A percentile compares a stretch with the other conserved stretches of the same genome.
phyloP scores from a whole-genome alignment of 2,113 vertebrate species.

The Piaya cayana region DNA sequence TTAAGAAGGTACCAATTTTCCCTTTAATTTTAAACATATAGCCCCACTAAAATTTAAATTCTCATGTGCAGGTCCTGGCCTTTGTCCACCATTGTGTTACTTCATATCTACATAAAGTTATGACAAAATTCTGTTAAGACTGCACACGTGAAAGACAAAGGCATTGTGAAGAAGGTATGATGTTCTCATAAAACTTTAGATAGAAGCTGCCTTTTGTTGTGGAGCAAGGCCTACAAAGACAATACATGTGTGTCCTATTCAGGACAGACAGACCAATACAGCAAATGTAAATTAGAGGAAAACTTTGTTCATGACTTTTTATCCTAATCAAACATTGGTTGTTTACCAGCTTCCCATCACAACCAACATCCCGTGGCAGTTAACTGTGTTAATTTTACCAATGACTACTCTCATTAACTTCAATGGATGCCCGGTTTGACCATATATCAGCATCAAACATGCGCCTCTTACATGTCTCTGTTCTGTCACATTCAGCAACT shows the following conservation, averaged over 20 bases:
- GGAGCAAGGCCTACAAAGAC: not conserved
- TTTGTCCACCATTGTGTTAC: not conserved
- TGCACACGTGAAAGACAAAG: not conserved
- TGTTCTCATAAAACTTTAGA: not conserved
- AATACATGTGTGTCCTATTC: not conserved
- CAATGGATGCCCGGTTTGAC: not conserved
- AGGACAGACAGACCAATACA: not conserved
- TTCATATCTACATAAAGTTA: not conserved
- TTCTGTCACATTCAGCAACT: not conserved
- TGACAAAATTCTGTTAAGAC: not conserved
- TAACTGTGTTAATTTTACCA: not conserved
- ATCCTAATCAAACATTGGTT: not conserved
- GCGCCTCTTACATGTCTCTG: fast-evolving
- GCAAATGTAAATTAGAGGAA: not conserved
- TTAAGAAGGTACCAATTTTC: not conserved
- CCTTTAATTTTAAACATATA: not conserved
- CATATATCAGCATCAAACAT: fast-evolving
- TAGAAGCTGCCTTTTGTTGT: not conserved
- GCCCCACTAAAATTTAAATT: not conserved
- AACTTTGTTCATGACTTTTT: not conserved
- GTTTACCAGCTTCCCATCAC: not conserved
- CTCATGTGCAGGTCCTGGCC: not conserved
- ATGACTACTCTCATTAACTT: not conserved
- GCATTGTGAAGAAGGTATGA: not conserved
- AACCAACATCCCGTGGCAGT: not conserved